A percentile compares a stretch with the other conserved stretches of the same genome.
phyloP scores from a whole-genome alignment of 2,888 invertebrate genomes.

The Drosophila lutescens region DNA sequence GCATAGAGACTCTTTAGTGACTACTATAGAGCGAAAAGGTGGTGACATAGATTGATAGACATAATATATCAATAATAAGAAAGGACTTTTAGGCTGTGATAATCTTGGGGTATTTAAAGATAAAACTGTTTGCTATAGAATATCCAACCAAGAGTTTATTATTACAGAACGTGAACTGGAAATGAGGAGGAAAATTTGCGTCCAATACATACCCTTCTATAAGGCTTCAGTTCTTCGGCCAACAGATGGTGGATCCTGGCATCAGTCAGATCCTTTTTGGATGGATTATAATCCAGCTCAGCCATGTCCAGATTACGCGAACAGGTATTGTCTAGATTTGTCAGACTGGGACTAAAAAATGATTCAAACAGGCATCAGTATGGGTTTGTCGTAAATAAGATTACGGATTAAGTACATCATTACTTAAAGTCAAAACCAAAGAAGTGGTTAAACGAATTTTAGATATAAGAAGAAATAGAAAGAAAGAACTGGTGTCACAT shows the following conservation, averaged over 20 bases:
- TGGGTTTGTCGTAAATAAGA: background rate
- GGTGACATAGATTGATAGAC: constrained; percentile 47
- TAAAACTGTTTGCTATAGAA: constrained; percentile 46
- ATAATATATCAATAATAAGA: constrained; percentile 24
- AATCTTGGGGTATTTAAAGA: constrained; percentile 34
- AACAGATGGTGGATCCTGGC: constrained; percentile 97
- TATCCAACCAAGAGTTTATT: constrained; percentile 59
- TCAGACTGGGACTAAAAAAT: constrained; percentile 89
- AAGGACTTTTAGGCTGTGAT: constrained; percentile 57
- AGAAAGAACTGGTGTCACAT: constrained; percentile 16
- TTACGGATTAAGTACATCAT: background rate
- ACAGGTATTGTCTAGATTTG: constrained; percentile 91
- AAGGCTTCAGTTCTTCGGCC: constrained; percentile 94
- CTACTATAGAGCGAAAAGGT: constrained; percentile 26
- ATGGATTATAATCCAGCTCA: constrained; percentile 96
- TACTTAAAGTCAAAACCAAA: constrained; percentile 9
- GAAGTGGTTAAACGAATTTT: constrained; percentile 82
- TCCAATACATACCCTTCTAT: constrained; percentile 89
- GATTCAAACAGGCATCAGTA: constrained; percentile 8
- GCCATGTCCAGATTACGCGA: constrained; percentile 97
- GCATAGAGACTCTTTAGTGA: constrained; percentile 31
- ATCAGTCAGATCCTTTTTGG: constrained; percentile 95
- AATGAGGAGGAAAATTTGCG: background rate
- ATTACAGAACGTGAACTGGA: constrained; percentile 24
- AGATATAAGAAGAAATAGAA: constrained; percentile 57